phyloP scores from a whole-genome alignment of 2,113 vertebrate genomes.

The Gnathonemus echidnorhynchus region DNA sequence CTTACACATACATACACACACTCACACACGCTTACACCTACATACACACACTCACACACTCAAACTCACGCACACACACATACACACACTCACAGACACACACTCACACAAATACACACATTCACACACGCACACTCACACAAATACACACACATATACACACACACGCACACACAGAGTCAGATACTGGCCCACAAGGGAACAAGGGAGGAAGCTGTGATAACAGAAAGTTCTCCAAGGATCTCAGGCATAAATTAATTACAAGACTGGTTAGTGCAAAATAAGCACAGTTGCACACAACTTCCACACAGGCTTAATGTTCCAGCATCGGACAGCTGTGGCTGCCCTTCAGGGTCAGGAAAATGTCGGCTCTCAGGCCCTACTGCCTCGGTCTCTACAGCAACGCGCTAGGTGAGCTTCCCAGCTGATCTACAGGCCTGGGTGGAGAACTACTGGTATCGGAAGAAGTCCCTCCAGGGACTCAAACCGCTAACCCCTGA shows the following conservation, averaged over 20 bases:
- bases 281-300: background rate
- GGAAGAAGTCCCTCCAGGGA: background rate
- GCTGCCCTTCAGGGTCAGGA: background rate
- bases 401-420: background rate
- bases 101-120: background rate
- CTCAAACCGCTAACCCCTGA: background rate
- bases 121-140: background rate
- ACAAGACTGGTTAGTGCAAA: background rate
- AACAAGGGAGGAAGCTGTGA: constrained; percentile 1
- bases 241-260: constrained; percentile 5
- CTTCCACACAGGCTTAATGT: background rate
- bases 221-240: background rate
- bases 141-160: no score
- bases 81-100: background rate
- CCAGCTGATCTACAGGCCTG: background rate
- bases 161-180: background rate
- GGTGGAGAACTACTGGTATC: background rate
- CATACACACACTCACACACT: no score
- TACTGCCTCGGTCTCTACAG: background rate
- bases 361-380: background rate
- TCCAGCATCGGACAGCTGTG: background rate
- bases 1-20: no score
- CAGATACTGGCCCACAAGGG: background rate
- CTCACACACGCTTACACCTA: background rate
- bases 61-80: background rate